Conservation (phyloP, 2,797 vertebrate genomes). For the Gymnopithys bicolor region DNA sequence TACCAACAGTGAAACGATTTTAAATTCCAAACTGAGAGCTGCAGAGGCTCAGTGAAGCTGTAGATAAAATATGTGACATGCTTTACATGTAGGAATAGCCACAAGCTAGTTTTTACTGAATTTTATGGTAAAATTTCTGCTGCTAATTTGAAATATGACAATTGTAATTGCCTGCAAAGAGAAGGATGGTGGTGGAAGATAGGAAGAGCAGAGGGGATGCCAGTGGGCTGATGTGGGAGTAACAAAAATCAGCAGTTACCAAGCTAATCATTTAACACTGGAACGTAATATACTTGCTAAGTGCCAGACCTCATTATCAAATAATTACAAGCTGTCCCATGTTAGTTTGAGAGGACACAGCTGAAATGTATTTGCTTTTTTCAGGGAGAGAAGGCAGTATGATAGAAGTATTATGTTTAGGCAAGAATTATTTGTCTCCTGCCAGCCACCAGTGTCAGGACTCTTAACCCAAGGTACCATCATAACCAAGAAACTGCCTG, state of each 20-base stretch:
- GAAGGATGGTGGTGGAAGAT: background rate
- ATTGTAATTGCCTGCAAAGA: background rate
- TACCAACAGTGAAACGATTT: background rate
- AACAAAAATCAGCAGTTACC: background rate
- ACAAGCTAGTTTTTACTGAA: background rate
- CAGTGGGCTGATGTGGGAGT: background rate
- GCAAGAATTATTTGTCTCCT: background rate
- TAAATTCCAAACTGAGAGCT: background rate
- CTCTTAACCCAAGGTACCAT: background rate
- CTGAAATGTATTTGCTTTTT: background rate
- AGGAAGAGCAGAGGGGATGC: background rate
- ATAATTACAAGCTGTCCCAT: background rate
- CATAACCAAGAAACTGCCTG: background rate
- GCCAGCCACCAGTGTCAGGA: background rate
- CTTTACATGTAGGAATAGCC: background rate
- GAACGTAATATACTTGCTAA: background rate
- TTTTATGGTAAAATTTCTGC: background rate
- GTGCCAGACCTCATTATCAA: background rate
- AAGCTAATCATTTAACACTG: background rate
- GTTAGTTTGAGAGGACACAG: background rate
- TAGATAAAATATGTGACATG: background rate
- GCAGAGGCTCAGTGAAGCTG: background rate
- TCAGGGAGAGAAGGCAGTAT: background rate
- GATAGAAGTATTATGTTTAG: background rate
- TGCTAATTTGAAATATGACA: background rate